Evolutionary conservation across 2,113 vertebrate species (phyloP), one percentile per base, ranked within the genome.

Genomic region (Macquaria ambigua): DNA sequence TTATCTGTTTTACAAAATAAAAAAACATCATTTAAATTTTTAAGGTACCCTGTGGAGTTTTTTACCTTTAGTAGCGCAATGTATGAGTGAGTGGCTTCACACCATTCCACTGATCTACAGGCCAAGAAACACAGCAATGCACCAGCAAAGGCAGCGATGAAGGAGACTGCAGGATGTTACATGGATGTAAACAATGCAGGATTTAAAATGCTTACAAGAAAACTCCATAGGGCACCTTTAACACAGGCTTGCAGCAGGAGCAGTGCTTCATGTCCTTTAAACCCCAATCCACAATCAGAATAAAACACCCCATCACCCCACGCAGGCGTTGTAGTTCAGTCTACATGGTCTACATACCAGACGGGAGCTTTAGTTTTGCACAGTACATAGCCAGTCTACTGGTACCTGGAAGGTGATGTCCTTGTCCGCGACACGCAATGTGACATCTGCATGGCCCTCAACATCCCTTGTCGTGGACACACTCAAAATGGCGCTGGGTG

Each of bases 391-490:
- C 9, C 18, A 9, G 58, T 76, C 10, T 28, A 4, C 39, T 7
- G 7, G 37, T 87, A 99, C 98, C 97, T 98, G 96, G 90, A 99
- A 94, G 28, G 95, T 95, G 69, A 97, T 74, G 77, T 97, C 96
- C 86, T 96, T 96, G 62, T 95, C 94, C 34, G 93, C 93, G 18
- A 97, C 85, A 25, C 78, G 93, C 53, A 99, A 15, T 25, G 96
- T 97, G 83, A 99, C 96, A 2, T 94, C 94, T 71, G 97, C 98
- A 10, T 84, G 92, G 53, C 93, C 93, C 12, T 88, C 90, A 16
- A 69, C 62, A 62, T 90, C 95, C 15, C 1, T 75, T 0, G 69
- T 43, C 43, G 37, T 84, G 75, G 96, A 95, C 64, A 98, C 95
- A 58, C 87, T 94, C 55, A 91, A 20, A 70, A 99, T 89, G 74